Base-by-base conservation (phyloP, 2,888 invertebrate species). In the Cheilosia urbana region DNA sequence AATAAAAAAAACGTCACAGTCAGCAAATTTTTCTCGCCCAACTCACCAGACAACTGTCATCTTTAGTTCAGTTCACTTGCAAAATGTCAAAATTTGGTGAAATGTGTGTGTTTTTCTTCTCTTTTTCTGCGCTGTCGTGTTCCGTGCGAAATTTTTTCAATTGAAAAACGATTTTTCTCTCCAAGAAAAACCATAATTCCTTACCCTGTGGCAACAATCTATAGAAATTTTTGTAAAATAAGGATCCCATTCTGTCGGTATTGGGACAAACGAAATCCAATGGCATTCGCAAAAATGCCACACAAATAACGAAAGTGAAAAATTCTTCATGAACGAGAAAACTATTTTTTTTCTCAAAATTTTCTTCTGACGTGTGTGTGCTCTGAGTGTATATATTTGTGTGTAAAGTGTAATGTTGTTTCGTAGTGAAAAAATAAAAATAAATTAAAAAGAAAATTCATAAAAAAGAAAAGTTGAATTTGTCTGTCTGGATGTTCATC, bases 101-200 rank as follows among this genome's bases (percentile, higher is more conserved):
- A 30, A 55, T 69, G 66, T 78, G 73, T 78, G 75, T 66, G 69
- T 84, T 37, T 65, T 51, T 80, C 58, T 30, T 62, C 55, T 62
- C 37, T 51, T 68, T 73, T 77, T 76, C 80, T 85, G 85, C 85
- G 80, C 80, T 85, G 85, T 80, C 85, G 85, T 85, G 81, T 81
- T 77, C 73, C 81, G 72, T 85, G 85, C 85, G 60, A 81, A 85
- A 73, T 62, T 40, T 51, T 69, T 66, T 57, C 78, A 71, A 55
- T 65, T 73, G 71, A 73, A 81, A 81, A 81, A 57, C 81, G 42
- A 72, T 85, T 80, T 80, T 81, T 40, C 60, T 27, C 49, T 51
- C 34, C 51, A 21, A n/a, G 58, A 84, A 57, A 51, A 40, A 42
- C 72, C 47, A 37, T 34, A 60, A 37, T 57, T 75, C 45, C 53